Base-by-base conservation (phyloP, 64 coral and sea anemone genomes). In the Acropora tenuis region DNA sequence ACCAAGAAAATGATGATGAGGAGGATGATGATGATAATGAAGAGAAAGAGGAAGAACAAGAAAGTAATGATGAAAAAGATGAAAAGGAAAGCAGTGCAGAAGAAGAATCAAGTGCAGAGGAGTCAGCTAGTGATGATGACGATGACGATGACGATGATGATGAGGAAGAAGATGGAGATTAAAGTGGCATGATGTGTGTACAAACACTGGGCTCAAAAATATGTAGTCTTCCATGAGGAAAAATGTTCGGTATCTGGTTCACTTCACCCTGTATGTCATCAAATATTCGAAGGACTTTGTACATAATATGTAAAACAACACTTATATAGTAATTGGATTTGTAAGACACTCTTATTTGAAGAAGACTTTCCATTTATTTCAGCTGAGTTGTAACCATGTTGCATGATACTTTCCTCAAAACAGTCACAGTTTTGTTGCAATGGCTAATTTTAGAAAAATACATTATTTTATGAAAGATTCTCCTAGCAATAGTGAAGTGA, bases 21-120 rank as follows among this genome's bases (percentile, higher is more conserved):
- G 92, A 94, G 18, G 93, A 94, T 6, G 93, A 94, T 1, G 88
- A 94, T 45, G 88, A 50, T 47, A 69, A 77, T 68, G 52, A 63
- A 8, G 16, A 2, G 44, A 40, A 71, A 40, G 68, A 77, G 1
- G 17, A 92, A 17, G n/a, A 8, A 12, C 6, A 47, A 60, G n/a
- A 17, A n/a, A 18, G 41, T n/a, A n/a, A 44, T 0, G 4, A 78
- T 19, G 44, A 11, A 71, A 49, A 78, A 48, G 46, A 78, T 78
- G 75, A 12, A 6, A 78, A 49, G 11, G 19, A 71, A 20, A 71
- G 17, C 19, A 71, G 18, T 4, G 68, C 68, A 71, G 19, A 71
- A 71, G 18, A 71, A 12, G 59, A 3, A 2, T 63, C 59, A 63
- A 63, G 59, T 63, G 8, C 59, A 8, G 59, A 63, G 59, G 59